These are phyloP conservation scores for Odontomachus brunneus DNA, from an alignment of 1,140 invertebrate genomes.

Conservation along the genomic window DNA sequence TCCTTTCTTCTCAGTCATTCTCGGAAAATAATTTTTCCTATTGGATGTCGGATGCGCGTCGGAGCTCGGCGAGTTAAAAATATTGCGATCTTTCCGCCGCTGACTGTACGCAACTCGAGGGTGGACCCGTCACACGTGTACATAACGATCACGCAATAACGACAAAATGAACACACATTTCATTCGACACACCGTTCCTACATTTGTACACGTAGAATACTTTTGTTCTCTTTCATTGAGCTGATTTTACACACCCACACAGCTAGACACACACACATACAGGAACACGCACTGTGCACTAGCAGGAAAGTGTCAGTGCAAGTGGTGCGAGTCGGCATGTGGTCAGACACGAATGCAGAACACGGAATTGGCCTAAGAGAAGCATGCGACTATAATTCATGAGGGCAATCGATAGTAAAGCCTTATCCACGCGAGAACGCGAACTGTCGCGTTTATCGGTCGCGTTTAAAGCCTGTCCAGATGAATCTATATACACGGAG, in stretches of 20 bases:
- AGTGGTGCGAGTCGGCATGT: conserved; percentile 72
- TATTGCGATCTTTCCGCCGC: too few relatives aligned
- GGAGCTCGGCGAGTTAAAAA: too few relatives aligned
- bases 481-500: background rate
- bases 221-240: background rate
- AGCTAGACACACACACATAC: too few relatives aligned
- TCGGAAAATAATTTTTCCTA: too few relatives aligned
- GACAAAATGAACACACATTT: background rate
- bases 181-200: background rate
- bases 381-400: conserved; percentile 69
- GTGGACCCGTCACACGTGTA: too few relatives aligned
- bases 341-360: conserved; percentile 70
- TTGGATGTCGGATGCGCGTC: too few relatives aligned
- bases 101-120: too few relatives aligned
- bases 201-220: conserved; percentile 14
- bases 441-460: conserved; percentile 9
- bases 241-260: conserved; percentile 6
- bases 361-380: conserved; percentile 62
- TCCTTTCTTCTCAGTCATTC: too few relatives aligned
- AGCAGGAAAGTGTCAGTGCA: conserved; percentile 15
- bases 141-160: background rate
- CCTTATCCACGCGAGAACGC: conserved; percentile 25
- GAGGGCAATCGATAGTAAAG: conserved; percentile 68
- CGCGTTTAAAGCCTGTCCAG: conserved; percentile 18
- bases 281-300: background rate